These are phyloP conservation scores for Oedothorax gibbosus DNA, from an alignment of 1,140 invertebrate species.

Conservation along the genomic window DNA sequence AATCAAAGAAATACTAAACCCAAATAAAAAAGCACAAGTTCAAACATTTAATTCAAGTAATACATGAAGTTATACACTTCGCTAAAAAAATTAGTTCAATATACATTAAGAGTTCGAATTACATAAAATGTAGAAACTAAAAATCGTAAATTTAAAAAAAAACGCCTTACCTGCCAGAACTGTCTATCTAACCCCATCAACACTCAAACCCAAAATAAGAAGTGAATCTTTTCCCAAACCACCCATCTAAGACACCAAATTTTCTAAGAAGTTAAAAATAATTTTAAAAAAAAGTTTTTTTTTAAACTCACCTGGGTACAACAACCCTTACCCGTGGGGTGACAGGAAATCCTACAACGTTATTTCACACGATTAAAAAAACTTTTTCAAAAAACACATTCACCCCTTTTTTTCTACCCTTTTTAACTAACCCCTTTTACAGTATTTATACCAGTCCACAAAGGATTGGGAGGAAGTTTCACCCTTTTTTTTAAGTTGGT, in stretches of 20 bases:
- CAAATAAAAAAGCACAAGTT: too few species aligned
- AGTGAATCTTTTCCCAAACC: not conserved
- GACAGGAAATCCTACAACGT: not conserved
- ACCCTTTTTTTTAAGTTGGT: not conserved
- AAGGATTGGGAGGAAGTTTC: constrained; percentile 10
- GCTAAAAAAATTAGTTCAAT: too few species aligned
- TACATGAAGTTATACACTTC: too few species aligned
- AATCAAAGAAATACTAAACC: too few species aligned
- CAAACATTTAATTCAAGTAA: too few species aligned
- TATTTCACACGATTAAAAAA: constrained; percentile 1
- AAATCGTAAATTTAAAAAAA: not conserved
- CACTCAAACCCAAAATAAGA: not conserved
- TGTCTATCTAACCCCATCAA: not conserved
- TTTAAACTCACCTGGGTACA: constrained; percentile 27
- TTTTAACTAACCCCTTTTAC: not conserved
- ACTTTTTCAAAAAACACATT: constrained; percentile 7
- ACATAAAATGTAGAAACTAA: not conserved
- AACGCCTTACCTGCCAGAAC: not conserved
- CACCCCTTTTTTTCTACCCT: not conserved
- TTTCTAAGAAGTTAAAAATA: too few species aligned
- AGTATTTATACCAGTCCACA: constrained; percentile 41
- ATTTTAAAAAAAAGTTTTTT: not conserved
- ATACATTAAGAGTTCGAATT: too few species aligned
- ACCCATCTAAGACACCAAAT: too few species aligned
- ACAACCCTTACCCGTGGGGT: constrained; percentile 16